phyloP scores from a whole-genome alignment of 2,797 vertebrate genomes.

The Caiman crocodilus region DNA sequence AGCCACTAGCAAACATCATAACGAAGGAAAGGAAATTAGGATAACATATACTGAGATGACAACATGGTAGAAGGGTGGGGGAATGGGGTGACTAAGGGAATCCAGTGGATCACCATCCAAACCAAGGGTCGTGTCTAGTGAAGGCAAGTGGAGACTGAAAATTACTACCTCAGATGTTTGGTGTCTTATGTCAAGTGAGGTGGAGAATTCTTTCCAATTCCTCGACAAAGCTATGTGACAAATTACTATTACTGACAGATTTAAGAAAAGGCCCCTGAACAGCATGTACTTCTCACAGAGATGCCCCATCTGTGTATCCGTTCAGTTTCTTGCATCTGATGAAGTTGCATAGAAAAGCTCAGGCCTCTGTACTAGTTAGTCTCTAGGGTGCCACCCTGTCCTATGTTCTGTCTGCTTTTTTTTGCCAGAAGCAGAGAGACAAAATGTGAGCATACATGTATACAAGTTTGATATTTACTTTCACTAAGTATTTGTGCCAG shows the following conservation, averaged over 20 bases:
- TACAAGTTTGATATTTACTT: too few relatives aligned
- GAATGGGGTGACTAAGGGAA: not conserved
- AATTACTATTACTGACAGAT: not conserved
- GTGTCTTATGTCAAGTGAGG: not conserved
- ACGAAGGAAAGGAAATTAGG: not conserved
- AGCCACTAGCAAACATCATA: not conserved
- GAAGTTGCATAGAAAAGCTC: too few relatives aligned
- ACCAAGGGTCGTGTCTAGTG: not conserved
- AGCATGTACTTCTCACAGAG: not conserved
- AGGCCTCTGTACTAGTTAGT: too few relatives aligned
- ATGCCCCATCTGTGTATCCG: not conserved
- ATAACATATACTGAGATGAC: not conserved
- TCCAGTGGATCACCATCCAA: not conserved
- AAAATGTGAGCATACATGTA: too few relatives aligned
- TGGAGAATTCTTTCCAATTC: not conserved
- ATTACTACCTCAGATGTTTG: not conserved
- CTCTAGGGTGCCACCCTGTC: too few relatives aligned
- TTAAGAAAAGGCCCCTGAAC: not conserved
- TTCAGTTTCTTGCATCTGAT: too few relatives aligned
- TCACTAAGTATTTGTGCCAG: too few relatives aligned
- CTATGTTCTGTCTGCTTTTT: too few relatives aligned
- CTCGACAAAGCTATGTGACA: not conserved
- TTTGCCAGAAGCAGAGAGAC: too few relatives aligned
- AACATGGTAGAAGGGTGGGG: not conserved
- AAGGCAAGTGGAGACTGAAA: not conserved